These are phyloP conservation scores for Parnassius orleans DNA, from an alignment of 2,888 invertebrate species.

Conservation along the genomic window DNA sequence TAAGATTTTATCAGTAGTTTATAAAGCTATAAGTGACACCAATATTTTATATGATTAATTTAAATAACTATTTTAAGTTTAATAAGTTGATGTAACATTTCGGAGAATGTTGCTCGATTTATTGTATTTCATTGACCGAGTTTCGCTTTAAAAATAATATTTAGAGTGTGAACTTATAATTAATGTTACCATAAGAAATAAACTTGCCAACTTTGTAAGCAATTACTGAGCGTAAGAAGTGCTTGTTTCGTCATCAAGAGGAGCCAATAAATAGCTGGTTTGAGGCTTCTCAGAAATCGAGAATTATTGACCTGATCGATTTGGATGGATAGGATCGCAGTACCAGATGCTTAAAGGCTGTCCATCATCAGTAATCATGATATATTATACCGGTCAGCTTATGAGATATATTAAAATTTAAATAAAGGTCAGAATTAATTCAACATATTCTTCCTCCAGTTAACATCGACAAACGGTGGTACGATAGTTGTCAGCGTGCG, in stretches of 20 bases:
- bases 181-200: conserved; percentile 10
- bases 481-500: conserved; percentile 64
- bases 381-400: no score
- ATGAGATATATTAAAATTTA: no score
- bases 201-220: conserved; percentile 3
- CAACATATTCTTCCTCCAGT: conserved; percentile 38
- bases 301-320: no score
- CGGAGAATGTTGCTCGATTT: conserved; percentile 13
- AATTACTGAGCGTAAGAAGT: conserved; percentile 8
- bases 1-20: background rate
- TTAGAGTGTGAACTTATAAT: conserved; percentile 10
- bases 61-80: background rate
- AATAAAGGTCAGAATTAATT: background rate
- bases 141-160: conserved; percentile 11
- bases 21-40: conserved; percentile 22
- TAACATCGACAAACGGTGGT: conserved; percentile 58
- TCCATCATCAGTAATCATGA: no score
- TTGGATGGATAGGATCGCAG: no score
- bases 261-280: no score
- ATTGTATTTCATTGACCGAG: conserved; percentile 16
- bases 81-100: conserved; percentile 5
- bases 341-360: no score
- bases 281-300: no score
- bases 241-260: no score
- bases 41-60: background rate